Percentiles rank a stretch among this genome's conserved stretches.
Conservation (phyloP, 1,140 invertebrate species). For the Solen grandis region DNA sequence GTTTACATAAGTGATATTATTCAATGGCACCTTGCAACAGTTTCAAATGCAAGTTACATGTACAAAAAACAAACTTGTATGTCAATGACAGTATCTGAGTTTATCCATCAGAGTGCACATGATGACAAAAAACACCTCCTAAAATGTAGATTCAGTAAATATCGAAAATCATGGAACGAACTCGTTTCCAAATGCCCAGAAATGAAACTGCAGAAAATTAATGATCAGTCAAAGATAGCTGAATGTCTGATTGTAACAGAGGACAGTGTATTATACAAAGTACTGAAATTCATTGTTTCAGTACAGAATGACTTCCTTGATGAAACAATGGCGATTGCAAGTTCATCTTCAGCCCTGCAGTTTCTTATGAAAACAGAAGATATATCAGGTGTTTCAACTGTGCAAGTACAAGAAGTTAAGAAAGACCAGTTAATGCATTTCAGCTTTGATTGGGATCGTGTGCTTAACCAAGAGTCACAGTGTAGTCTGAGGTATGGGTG, state of each 20-base stretch:
- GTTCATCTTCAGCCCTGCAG: too few relatives aligned
- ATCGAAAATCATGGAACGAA: constrained; percentile 19
- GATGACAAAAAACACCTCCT: neutral
- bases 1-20: constrained; percentile 8
- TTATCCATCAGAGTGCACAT: constrained; percentile 3
- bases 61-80: constrained; percentile 6
- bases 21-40: constrained; percentile 30
- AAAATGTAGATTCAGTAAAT: constrained; percentile 17
- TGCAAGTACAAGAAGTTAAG: too few relatives aligned
- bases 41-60: constrained; percentile 35
- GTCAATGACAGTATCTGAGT: constrained; percentile 22
- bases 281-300: too few relatives aligned
- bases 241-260: constrained; percentile 20
- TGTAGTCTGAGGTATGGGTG: too few relatives aligned
- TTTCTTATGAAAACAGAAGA: too few relatives aligned
- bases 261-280: neutral
- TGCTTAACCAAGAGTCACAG: too few relatives aligned
- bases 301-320: too few relatives aligned
- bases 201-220: neutral
- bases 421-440: too few relatives aligned
- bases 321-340: too few relatives aligned
- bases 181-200: neutral
- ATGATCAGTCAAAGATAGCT: constrained; percentile 1
- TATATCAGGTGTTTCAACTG: too few relatives aligned
- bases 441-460: too few relatives aligned